Conservation (phyloP, 1,140 invertebrate species). For the Drosophila trapezifrons region DNA sequence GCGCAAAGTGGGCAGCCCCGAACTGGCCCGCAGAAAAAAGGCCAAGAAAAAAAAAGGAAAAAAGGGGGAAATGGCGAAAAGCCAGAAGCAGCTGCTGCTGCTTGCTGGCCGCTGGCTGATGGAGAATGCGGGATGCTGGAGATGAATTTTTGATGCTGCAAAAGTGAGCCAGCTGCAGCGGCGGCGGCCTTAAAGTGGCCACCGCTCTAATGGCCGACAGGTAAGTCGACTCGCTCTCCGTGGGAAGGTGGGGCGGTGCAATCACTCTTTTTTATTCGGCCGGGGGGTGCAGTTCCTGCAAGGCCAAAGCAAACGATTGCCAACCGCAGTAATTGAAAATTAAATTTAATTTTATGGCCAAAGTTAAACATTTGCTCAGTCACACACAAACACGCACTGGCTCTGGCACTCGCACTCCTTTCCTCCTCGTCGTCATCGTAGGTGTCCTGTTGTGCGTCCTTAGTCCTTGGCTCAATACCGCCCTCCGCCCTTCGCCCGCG, state of each 20-base stretch:
- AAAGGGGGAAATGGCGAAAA: slow-evolving; percentile 27
- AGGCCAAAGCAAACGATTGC: slow-evolving; percentile 35
- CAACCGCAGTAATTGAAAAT: slow-evolving; percentile 79
- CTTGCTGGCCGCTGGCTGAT: slow-evolving; percentile 39
- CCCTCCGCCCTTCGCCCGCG: too few relatives aligned
- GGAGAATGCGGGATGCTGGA: slow-evolving; percentile 8
- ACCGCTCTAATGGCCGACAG: slow-evolving; percentile 42
- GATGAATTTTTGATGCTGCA: slow-evolving; percentile 58
- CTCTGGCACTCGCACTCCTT: slow-evolving; percentile 30
- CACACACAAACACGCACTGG: slow-evolving; percentile 12
- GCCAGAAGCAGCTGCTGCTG: slow-evolving; percentile 48
- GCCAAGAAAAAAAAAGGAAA: slow-evolving; percentile 45
- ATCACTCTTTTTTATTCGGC: slow-evolving; percentile 32
- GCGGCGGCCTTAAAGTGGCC: slow-evolving; percentile 43
- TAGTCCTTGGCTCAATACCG: slow-evolving; percentile 3
- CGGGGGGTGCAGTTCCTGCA: slow-evolving; percentile 11
- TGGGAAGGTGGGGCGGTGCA: too few relatives aligned
- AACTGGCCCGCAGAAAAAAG: slow-evolving; percentile 20
- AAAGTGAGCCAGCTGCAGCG: slow-evolving; percentile 54
- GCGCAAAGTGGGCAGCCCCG: slow-evolving; percentile 23
- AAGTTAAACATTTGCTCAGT: slow-evolving; percentile 69
- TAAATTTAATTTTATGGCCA: slow-evolving; percentile 80
- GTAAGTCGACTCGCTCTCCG: slow-evolving; percentile 6
- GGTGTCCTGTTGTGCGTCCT: slow-evolving; percentile 25
- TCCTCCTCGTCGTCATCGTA: slow-evolving; percentile 37